Evolutionary conservation across 2,113 vertebrate species (phyloP).

Genomic region (Lophochroa leadbeateri): DNA sequence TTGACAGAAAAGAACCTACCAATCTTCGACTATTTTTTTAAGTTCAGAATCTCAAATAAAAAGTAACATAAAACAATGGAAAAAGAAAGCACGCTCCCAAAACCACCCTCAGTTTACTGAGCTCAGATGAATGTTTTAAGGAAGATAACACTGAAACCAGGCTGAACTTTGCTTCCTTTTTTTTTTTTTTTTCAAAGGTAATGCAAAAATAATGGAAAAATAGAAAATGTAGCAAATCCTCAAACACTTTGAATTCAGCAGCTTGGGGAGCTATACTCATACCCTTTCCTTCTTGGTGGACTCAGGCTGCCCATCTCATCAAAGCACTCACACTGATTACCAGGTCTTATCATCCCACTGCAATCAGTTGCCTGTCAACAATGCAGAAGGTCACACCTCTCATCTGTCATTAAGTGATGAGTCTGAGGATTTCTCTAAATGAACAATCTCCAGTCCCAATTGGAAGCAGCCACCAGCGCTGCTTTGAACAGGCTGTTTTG

Average conservation of each 20-base stretch:
- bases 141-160: not conserved
- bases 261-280: not conserved
- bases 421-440: constrained; percentile 1
- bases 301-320: not conserved
- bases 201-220: not conserved
- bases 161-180: not conserved
- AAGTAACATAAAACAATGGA: not conserved
- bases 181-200: not conserved
- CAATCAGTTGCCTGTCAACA: constrained; percentile 13
- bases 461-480: not conserved
- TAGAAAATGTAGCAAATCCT: not conserved
- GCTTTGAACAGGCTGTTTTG: not conserved
- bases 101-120: not conserved
- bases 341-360: not conserved
- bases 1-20: not conserved
- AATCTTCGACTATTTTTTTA: not conserved
- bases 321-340: not conserved
- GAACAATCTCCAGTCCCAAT: not conserved
- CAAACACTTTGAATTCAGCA: not conserved
- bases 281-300: not conserved
- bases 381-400: not conserved
- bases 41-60: not conserved
- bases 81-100: not conserved
- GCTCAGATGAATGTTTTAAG: not conserved
- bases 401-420: not conserved